Base-by-base conservation (phyloP, 2,888 invertebrate genomes). In the Hoplodrina ambigua region DNA sequence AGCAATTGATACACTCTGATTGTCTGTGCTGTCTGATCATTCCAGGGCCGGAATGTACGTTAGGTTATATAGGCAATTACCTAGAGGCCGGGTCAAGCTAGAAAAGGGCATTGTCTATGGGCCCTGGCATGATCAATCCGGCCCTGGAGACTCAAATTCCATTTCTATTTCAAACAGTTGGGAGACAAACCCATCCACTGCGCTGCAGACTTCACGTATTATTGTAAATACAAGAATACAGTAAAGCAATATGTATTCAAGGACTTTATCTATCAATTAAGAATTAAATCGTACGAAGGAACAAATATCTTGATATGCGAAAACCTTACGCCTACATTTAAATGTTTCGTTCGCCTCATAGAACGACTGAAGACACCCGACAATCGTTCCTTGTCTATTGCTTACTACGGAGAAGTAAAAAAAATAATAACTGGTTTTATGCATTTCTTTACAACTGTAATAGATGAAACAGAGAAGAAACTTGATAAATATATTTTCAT, bases 341-440 rank as follows among this genome's bases (percentile, higher is more conserved):
- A 80, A 57, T 69, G 81, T 33, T 92, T 88, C 58, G 73, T 94
- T 2, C 74, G 62, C 17, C 75, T 86, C 33, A 60, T 94, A 20
- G 46, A 78, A 15, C 46, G 81, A 15, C 71, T 91, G 13, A 81
- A 88, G 71, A 44, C 50, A n/a, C 44, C 33, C 8, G 63, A 67
- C 20, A 54, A 54, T 1, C 41, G 10, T n/a, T 7, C 8, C 37
- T 89, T 10, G 52, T 89, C 92, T 55, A 87, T 91, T 61, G 77
- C 82, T 1, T 93, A 89, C 75, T 94, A 92, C 59, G 92, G 92
- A 0, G 85, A 91, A 58, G 69, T 94, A 6, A 94, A 92, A 77
- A 82, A 76, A 33, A 79, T 90, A 2, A 70, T 94, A 0, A 84
- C 78, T 7, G 88, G 89, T 55, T 94, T 92, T 73, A 69, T 90